These are phyloP conservation scores for Chlorodrepanis virens DNA, from an alignment of 2,113 vertebrate species.

Conservation along the genomic window DNA sequence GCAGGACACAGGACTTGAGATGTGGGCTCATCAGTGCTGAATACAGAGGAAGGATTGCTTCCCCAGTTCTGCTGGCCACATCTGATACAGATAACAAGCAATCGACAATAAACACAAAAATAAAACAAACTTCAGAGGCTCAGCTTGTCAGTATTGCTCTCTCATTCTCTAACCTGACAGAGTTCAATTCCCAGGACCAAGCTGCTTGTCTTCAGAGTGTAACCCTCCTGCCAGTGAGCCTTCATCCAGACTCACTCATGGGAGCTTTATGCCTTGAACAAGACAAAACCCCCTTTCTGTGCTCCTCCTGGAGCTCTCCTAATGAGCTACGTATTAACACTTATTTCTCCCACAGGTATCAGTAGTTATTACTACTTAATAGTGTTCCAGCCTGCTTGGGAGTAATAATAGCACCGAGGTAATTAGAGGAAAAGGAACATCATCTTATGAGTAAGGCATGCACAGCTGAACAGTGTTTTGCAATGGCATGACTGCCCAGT, in stretches of 20 bases:
- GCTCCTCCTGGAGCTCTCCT: neutral
- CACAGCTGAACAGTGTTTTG: neutral
- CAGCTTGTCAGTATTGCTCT: neutral
- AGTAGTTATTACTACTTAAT: neutral
- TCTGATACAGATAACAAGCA: neutral
- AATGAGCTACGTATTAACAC: neutral
- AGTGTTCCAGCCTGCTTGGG: neutral
- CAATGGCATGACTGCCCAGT: neutral
- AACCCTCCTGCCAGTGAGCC: neutral
- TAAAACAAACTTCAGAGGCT: neutral
- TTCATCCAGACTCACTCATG: neutral
- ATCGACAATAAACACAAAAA: neutral
- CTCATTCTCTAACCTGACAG: neutral
- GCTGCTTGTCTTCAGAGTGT: neutral
- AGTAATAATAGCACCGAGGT: neutral
- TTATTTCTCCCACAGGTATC: neutral
- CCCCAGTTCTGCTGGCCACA: neutral
- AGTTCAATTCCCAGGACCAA: neutral
- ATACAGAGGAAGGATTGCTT: neutral
- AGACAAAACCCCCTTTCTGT: neutral
- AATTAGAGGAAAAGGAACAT: conserved; percentile 36
- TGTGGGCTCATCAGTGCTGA: neutral
- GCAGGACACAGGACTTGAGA: accelerated
- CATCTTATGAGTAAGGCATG: neutral
- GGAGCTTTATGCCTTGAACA: neutral